Conservation (phyloP, 2,113 vertebrate genomes). For the Tachysurus vachellii region DNA sequence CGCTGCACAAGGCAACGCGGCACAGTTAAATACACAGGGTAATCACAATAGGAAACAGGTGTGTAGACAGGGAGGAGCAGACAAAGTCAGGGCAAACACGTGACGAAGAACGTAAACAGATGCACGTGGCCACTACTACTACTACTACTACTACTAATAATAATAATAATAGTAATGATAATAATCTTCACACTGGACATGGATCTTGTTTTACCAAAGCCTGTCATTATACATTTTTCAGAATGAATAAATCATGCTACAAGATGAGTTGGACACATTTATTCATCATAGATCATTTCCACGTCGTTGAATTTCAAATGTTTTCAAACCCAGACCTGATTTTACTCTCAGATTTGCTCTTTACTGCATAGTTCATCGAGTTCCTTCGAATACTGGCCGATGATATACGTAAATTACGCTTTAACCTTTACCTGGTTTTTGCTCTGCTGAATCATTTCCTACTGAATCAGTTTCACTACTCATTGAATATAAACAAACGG, state of each 20-base stretch:
- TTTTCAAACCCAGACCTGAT: too few relatives aligned
- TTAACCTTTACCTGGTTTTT: neutral
- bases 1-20: too few relatives aligned
- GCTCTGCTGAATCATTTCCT: neutral
- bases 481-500: neutral
- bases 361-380: too few relatives aligned
- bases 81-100: too few relatives aligned
- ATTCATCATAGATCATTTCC: neutral
- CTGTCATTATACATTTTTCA: neutral
- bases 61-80: too few relatives aligned
- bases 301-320: neutral
- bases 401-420: neutral
- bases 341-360: too few relatives aligned
- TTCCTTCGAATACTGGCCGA: neutral
- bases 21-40: too few relatives aligned
- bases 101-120: too few relatives aligned
- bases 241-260: neutral
- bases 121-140: too few relatives aligned
- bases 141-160: too few relatives aligned
- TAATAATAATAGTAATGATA: too few relatives aligned
- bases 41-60: too few relatives aligned
- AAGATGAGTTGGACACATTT: neutral
- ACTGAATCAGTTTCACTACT: neutral
- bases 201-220: neutral
- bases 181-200: neutral